Base-by-base conservation (phyloP, 2,888 invertebrate species). In the Melieria crassipennis region DNA sequence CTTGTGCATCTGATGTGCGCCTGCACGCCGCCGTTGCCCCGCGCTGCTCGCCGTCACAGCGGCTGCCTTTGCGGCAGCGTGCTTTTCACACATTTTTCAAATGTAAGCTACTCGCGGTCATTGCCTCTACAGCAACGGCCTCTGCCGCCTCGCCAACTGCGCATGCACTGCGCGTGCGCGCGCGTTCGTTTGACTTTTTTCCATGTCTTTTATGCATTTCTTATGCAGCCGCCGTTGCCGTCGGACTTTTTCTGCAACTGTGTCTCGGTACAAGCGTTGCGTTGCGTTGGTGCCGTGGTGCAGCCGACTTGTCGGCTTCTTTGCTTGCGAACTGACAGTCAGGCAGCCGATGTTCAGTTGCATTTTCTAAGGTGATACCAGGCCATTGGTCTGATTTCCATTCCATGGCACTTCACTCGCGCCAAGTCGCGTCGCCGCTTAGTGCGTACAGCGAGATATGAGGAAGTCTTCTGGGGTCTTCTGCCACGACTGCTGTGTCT, bases 21-120 rank as follows among this genome's bases (percentile, higher is more conserved):
- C 13, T 70, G 52, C 70, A 73, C 71, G 75, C 75, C 73, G 69
- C 77, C 61, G 79, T 79, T 79, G 79, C 75, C 78, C 75, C 81
- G 78, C 74, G 13, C 52, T 4, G n/a, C 13, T 13, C 13, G 0
- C 7, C 13, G 52, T 7, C 13, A n/a, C 52, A 50, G 11, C 50
- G 11, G 50, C 11, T 52, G 11, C 13, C 13, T 67, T 64, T 57
- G 16, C 48, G 10, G 58, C 70, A 65, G 65, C 73, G 79, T 43
- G 57, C 30, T 76, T 81, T 82, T 83, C 83, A 80, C 82, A 81
- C 82, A 83, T 82, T 81, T 83, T 84, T 82, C 82, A 83, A 85
- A 86, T 85, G 86, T 86, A 86, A 85, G 86, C 82, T 85, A 86
- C 86, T 86, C 78, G 82, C 86, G 86, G 86, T 86, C 86, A 83